phyloP scores from a whole-genome alignment of 1,140 invertebrate species.

The Oncopodura yosiiana region DNA sequence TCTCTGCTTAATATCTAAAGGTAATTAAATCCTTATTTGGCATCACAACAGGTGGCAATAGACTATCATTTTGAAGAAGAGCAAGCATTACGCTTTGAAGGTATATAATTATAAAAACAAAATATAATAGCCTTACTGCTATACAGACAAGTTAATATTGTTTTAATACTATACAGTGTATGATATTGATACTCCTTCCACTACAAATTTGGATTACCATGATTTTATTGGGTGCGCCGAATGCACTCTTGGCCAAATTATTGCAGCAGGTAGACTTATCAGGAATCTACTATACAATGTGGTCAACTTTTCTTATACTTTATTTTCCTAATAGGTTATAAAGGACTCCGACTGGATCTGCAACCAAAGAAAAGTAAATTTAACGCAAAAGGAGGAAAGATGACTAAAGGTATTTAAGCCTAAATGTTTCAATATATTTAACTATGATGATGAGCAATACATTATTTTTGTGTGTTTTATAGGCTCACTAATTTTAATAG shows the following conservation, averaged over 20 bases:
- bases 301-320: too few relatives aligned
- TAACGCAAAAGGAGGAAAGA: conserved; percentile 16
- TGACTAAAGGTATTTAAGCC: conserved; percentile 16
- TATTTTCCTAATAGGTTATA: too few relatives aligned
- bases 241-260: conserved; percentile 47
- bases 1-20: too few relatives aligned
- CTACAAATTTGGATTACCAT: conserved; percentile 44
- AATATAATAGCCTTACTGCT: neutral
- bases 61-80: conserved; percentile 44
- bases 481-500: conserved; percentile 25
- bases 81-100: conserved; percentile 42
- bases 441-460: too few relatives aligned
- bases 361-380: conserved; percentile 27
- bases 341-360: conserved; percentile 22
- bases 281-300: too few relatives aligned
- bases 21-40: neutral
- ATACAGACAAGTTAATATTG: neutral
- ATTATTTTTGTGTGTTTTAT: too few relatives aligned
- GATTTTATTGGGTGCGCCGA: conserved; percentile 49
- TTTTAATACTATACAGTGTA: conserved; percentile 44
- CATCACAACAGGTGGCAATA: conserved; percentile 24
- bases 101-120: too few relatives aligned
- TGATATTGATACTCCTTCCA: conserved; percentile 48
- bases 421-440: too few relatives aligned
- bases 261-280: conserved; percentile 37